Evolutionary conservation across 2,113 vertebrate genomes (phyloP), one percentile per base, ranked within the genome.

Genomic region (Xenopus borealis): DNA sequence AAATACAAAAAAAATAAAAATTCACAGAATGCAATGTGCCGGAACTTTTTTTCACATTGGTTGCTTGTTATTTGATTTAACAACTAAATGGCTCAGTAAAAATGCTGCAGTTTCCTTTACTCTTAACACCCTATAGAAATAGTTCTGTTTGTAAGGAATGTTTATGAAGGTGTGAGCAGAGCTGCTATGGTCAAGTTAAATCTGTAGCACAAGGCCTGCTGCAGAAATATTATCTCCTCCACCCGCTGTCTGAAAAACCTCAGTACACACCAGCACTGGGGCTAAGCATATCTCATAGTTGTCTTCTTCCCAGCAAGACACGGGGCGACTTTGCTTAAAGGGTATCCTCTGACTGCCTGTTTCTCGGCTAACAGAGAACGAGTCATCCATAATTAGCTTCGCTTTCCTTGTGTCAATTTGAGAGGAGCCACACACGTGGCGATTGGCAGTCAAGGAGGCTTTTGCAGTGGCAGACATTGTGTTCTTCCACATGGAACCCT

Each of bases 191-290:
- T 47, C 10, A 8, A 7, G 30, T 81, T 67, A 94, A 77, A 94
- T 93, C 81, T 94, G 93, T 72, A 94, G 81, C 71, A 94, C 91
- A 70, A 94, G 87, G 10, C 93, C 90, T 18, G 93, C 93, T 12
- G 92, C 93, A 10, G 92, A 93, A 79, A 94, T 82, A 80, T 94
- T 94, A 82, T 94, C 93, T 16, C 93, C 93, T 58, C 93, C 93
- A 0, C 93, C 93, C 12, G 91, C 93, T 1, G 93, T 94, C 72
- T 94, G 93, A 82, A 91, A 92, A 46, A 94, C 93, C 62, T 94
- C 92, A 2, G 92, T 94, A 82, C 93, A 94, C 67, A 94, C 93
- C 68, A 94, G 84, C 73, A 94, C 92, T 0, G 92, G 93, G 2
- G 91, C 93, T 62, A 94, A 90, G 6, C 93, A 94, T 72, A 94